Evolutionary conservation across 2,113 vertebrate genomes (phyloP).

Genomic region (Austrofundulus limnaeus): DNA sequence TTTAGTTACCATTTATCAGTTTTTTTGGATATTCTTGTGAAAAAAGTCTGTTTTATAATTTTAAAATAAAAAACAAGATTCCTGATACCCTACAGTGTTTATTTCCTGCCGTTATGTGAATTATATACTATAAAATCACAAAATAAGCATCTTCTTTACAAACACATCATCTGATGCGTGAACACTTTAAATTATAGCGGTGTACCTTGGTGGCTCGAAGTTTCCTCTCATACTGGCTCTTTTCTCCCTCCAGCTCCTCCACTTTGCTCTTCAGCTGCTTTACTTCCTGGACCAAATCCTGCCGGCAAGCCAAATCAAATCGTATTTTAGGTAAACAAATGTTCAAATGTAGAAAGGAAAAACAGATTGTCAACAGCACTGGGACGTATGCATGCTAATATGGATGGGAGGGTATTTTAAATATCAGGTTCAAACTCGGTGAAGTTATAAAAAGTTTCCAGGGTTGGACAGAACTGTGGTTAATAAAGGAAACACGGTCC

Average conservation of each 20-base stretch:
- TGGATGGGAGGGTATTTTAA: slow-evolving; percentile 16
- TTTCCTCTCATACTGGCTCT: slow-evolving; percentile 90
- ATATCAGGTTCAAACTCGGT: slow-evolving; percentile 44
- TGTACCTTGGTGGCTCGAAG: slow-evolving; percentile 93
- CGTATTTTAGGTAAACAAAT: neutral
- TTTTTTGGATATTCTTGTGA: too few relatives aligned
- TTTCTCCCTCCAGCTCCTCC: slow-evolving; percentile 91
- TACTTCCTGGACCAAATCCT: slow-evolving; percentile 90
- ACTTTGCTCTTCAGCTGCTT: slow-evolving; percentile 89
- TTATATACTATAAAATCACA: neutral
- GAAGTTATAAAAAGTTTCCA: slow-evolving; percentile 47
- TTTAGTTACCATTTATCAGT: too few relatives aligned
- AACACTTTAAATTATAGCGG: neutral
- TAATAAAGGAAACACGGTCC: slow-evolving; percentile 51
- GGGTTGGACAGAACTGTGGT: slow-evolving; percentile 35
- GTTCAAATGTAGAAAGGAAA: neutral
- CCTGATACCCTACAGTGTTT: neutral
- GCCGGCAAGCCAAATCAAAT: slow-evolving; percentile 36
- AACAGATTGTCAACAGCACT: neutral
- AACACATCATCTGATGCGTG: neutral
- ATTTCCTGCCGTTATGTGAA: neutral
- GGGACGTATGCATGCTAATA: slow-evolving; percentile 38
- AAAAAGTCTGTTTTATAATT: too few relatives aligned
- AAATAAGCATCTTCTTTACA: neutral
- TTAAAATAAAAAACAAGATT: neutral